Evolutionary conservation across 30 jellyfish, hydroid and myxozoan genomes (phyloP), one percentile per base, ranked within the genome.

Genomic region (Chrysaora quinquecirrha): DNA sequence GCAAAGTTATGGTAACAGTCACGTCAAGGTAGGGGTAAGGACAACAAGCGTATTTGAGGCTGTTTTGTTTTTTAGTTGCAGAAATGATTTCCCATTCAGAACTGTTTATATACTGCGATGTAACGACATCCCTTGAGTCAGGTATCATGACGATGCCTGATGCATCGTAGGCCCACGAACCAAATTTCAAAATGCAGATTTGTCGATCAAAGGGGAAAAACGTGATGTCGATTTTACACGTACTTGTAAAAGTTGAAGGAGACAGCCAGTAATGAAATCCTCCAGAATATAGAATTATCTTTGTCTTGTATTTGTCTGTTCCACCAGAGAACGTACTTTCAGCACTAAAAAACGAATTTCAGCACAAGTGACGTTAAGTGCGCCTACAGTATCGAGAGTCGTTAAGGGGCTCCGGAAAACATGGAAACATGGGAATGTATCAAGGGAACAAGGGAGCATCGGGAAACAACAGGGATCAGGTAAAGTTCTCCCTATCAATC

Each of bases 181-280:
- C 98, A 63, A 69, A 93, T 52, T 93, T 93, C 87, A 93, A 46
- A 3, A 4, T 21, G 67, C 98, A 93, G 9, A 72, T 74, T 76
- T 93, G 98, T 16, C 83, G 83, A 65, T 93, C 98, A 35, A 93
- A 93, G 1, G 98, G 98, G 75, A 93, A 93, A 54, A 86, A 85
- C 23, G 96, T 93, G 64, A 93, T 81, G 74, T 86, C 89, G 81
- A 93, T 87, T 34, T 66, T 80, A 67, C 98, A 93, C 34, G 98
- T 86, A 87, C 97, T 87, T 12, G 98, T 87, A 47, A 86, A 87
- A 10, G 97, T 80, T 16, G 85, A 89, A 2, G 98, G 98, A 48
- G 93, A 48, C 7, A 86, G 89, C 98, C 98, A 93, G 34, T 64
- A 67, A 43, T 82, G 89, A 30, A 30, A 30, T 22, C 98, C 98